Conservation (phyloP, 2,113 vertebrate genomes). For the Fulica atra region DNA sequence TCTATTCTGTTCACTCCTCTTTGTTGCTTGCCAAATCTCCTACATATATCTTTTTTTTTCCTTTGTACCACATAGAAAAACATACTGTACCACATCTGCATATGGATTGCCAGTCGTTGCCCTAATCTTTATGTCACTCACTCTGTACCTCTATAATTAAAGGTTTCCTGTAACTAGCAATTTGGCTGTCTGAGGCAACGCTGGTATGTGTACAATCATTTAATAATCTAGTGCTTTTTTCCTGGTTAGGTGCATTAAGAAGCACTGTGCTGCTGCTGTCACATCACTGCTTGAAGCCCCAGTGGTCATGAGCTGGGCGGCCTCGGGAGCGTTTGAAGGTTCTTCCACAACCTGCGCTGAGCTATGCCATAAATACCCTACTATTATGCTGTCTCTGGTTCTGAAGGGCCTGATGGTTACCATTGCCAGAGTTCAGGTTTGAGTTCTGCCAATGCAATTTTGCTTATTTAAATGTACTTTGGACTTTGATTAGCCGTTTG, state of each 20-base stretch:
- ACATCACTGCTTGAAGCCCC: not conserved
- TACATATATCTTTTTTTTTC: not conserved
- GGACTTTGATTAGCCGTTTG: not conserved
- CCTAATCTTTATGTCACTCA: not conserved
- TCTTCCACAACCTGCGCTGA: not conserved
- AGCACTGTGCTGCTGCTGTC: not conserved
- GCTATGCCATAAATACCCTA: not conserved
- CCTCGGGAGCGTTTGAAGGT: too few relatives aligned
- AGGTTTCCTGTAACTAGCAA: conserved; percentile 19
- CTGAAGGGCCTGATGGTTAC: not conserved
- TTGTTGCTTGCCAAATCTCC: not conserved
- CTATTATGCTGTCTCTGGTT: not conserved
- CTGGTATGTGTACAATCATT: not conserved
- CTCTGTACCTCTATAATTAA: conserved; percentile 10
- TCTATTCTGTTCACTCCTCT: not conserved
- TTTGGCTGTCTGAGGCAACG: not conserved
- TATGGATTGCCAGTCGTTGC: not conserved
- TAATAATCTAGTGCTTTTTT: not conserved
- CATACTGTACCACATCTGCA: not conserved
- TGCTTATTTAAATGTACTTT: not conserved
- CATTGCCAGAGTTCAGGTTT: not conserved
- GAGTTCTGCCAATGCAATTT: not conserved
- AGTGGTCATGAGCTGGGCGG: accelerated
- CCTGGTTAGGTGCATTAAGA: not conserved
- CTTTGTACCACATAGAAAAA: not conserved